These are phyloP conservation scores for Peucedramus taeniatus DNA, from an alignment of 2,113 vertebrate species.

Conservation along the genomic window DNA sequence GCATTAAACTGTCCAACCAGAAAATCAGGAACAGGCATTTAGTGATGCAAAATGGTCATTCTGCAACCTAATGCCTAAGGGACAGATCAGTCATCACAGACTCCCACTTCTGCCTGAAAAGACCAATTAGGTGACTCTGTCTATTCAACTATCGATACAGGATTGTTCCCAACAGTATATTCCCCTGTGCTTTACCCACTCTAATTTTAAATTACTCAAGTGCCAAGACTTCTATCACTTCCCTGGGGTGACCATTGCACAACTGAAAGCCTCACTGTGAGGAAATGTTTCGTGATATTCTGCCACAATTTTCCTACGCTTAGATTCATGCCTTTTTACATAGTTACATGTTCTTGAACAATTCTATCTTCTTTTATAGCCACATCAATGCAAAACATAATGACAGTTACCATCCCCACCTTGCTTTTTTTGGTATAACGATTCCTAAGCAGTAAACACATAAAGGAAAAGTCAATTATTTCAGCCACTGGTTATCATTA, in stretches of 20 bases:
- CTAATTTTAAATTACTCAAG: constrained; percentile 68
- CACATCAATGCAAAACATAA: neutral
- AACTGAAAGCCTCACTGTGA: constrained; percentile 21
- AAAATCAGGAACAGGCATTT: constrained; percentile 65
- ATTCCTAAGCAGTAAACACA: neutral
- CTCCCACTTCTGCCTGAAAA: constrained; percentile 60
- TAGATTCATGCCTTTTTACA: neutral
- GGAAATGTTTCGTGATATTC: constrained; percentile 52
- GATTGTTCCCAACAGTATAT: constrained; percentile 62
- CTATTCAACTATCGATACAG: constrained; percentile 60
- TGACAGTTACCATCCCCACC: neutral
- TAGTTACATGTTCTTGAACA: neutral
- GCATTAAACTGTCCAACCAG: constrained; percentile 64
- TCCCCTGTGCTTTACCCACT: constrained; percentile 58
- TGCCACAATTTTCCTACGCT: constrained; percentile 23
- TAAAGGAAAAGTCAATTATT: neutral
- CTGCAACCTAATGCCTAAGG: constrained; percentile 55
- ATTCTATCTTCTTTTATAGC: neutral
- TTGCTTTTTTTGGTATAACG: neutral
- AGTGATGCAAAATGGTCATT: constrained; percentile 66
- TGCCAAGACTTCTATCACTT: constrained; percentile 61
- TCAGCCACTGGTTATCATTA: neutral
- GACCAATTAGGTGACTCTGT: constrained; percentile 64
- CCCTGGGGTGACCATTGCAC: constrained; percentile 52
- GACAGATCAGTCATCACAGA: constrained; percentile 60